Base-by-base conservation (phyloP, 2,888 invertebrate genomes). In the Scaptomyza reducta region DNA sequence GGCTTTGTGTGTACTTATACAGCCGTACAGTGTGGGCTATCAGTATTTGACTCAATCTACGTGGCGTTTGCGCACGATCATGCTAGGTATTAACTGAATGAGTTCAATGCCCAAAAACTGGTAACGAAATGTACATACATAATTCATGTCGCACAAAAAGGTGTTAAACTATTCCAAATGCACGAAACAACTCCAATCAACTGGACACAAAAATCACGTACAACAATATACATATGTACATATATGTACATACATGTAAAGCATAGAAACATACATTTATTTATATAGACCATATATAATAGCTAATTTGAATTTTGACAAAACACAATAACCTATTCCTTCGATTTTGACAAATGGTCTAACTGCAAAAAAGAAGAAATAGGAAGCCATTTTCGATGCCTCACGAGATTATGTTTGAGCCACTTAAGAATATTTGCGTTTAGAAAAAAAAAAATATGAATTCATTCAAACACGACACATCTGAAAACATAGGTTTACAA, bases 21-120 rank as follows among this genome's bases (percentile, higher is more conserved):
- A 33, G 13, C 5, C 33, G 14, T 38, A 3, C 38, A 38, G 14
- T 47, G 29, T 31, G 10, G 2, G 14, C 38, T 22, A 6, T 22
- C n/a, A 14, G 35, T 11, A 38, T 38, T 13, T n/a, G 38, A 6
- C 10, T 35, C 49, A 49, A 49, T 55, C 60, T 49, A n/a, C 41
- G 49, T 25, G 53, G 18, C 45, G 51, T 47, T 77, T 68, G 61
- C 62, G 69, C 64, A 59, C 66, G 70, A 71, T 73, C 81, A 80
- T 77, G 61, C 55, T 73, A 50, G 50, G 64, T 61, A 69, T 73
- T 80, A 69, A 51, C 18, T 47, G 16, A 46, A 61, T 55, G 46
- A 70, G 79, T 79, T 79, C 80, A 79, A 74, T 83, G 83, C 64
- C 77, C 83, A 83, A 66, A 79, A 79, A 61, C 47, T 69, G 68